Evolutionary conservation across 2,113 vertebrate species (phyloP).

Genomic region (Anser brachyrhynchus): DNA sequence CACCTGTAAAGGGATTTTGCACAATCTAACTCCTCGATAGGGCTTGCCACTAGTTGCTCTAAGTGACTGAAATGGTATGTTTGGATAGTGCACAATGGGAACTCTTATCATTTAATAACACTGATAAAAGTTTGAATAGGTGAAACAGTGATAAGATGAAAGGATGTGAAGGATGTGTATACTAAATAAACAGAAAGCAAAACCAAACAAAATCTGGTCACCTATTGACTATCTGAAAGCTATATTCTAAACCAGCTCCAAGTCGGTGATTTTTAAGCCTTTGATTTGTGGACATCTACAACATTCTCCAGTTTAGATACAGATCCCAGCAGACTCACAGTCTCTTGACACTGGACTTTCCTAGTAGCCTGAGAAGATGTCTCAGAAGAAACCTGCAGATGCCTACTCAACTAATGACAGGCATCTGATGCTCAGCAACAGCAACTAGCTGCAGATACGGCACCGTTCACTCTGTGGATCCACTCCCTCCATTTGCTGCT

Average conservation of each 20-base stretch:
- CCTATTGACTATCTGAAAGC: not conserved
- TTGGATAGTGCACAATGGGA: slow-evolving; percentile 24
- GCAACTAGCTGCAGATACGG: not conserved
- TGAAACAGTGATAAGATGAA: slow-evolving; percentile 31
- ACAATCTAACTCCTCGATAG: not conserved
- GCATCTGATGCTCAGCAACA: not conserved
- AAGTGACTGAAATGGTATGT: not conserved
- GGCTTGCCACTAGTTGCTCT: not conserved
- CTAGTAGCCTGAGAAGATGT: not conserved
- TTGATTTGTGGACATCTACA: not conserved
- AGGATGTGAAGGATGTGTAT: slow-evolving; percentile 2
- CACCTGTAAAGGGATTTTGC: slow-evolving; percentile 12
- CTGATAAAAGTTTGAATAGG: slow-evolving; percentile 28
- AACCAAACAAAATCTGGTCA: slow-evolving; percentile 5
- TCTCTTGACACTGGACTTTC: not conserved
- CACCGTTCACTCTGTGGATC: not conserved
- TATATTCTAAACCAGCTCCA: not conserved
- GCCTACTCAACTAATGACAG: not conserved
- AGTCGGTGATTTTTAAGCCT: not conserved
- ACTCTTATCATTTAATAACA: slow-evolving; percentile 12
- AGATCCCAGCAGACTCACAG: not conserved
- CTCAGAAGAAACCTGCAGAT: not conserved
- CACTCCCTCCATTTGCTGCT: not conserved
- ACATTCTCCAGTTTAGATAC: not conserved
- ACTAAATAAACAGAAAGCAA: slow-evolving; percentile 10